Evolutionary conservation across 2,797 vertebrate genomes (phyloP).

Genomic region (Morus bassanus): DNA sequence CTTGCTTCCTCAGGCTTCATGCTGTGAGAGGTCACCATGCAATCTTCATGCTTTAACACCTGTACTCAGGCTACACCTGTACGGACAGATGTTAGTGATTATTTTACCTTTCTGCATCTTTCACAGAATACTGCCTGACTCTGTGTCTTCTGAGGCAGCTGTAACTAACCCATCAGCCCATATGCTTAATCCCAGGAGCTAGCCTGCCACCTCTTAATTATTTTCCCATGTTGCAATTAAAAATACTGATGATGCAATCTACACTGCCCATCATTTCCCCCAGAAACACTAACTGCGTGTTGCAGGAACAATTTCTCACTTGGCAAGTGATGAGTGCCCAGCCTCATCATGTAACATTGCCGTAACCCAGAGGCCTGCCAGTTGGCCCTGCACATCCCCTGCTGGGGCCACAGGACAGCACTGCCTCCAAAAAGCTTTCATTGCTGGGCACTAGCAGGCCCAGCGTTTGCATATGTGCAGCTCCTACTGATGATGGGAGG

Average conservation of each 20-base stretch:
- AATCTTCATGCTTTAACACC: not conserved
- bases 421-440: not conserved
- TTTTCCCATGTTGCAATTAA: not conserved
- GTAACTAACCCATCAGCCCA: not conserved
- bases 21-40: not conserved
- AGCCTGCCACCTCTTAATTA: not conserved
- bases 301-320: not conserved
- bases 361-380: not conserved
- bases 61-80: not conserved
- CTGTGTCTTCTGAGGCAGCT: not conserved
- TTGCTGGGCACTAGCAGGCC: not conserved
- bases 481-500: not conserved
- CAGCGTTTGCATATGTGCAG: not conserved
- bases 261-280: not conserved
- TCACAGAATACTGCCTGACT: not conserved
- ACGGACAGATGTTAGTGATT: not conserved
- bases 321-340: not conserved
- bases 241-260: slow-evolving; percentile 29
- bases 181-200: rapidly evolving
- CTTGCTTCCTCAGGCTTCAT: not conserved
- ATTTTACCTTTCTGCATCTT: not conserved
- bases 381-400: not conserved
- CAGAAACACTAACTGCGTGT: not conserved
- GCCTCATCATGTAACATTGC: not conserved
- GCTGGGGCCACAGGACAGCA: not conserved